Evolutionary conservation across 2,113 vertebrate genomes (phyloP).

Genomic region (Lagopus muta): DNA sequence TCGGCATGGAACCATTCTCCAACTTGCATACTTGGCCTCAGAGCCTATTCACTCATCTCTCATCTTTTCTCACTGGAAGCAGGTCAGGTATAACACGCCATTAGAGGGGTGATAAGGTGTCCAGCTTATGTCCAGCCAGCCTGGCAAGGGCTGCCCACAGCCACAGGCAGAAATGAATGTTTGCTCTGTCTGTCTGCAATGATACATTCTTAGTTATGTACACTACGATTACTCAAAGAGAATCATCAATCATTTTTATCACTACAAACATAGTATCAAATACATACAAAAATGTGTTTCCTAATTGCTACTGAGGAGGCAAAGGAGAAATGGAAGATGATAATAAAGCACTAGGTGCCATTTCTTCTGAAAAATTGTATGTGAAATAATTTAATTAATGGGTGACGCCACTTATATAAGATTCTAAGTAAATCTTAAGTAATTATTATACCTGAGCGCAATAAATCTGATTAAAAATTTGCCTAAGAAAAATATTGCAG

Average conservation of each 20-base stretch:
- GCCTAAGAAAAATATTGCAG: not conserved
- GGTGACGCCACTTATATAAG: not conserved
- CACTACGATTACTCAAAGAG: not conserved
- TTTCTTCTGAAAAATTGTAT: not conserved
- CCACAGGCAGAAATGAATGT: slow-evolving; percentile 2
- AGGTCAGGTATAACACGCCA: not conserved
- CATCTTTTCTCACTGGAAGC: not conserved
- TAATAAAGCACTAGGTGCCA: slow-evolving; percentile 36
- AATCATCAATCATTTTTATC: slow-evolving; percentile 52
- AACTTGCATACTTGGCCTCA: not conserved
- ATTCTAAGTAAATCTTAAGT: slow-evolving; percentile 9
- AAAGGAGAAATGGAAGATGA: slow-evolving; percentile 18
- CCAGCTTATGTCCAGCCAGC: not conserved
- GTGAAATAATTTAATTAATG: slow-evolving; percentile 16
- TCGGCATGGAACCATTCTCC: not conserved
- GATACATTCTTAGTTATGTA: slow-evolving; percentile 7
- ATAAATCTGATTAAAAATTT: not conserved
- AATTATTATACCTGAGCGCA: not conserved
- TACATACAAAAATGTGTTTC: not conserved
- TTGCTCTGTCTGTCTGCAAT: slow-evolving; percentile 14
- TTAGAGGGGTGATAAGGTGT: not conserved
- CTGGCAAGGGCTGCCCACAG: not conserved
- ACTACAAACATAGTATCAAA: slow-evolving; percentile 27
- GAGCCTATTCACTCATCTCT: not conserved
- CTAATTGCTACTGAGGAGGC: slow-evolving; percentile 52